phyloP scores from a whole-genome alignment of 2,888 invertebrate genomes.

The Tetragonula carbonaria region DNA sequence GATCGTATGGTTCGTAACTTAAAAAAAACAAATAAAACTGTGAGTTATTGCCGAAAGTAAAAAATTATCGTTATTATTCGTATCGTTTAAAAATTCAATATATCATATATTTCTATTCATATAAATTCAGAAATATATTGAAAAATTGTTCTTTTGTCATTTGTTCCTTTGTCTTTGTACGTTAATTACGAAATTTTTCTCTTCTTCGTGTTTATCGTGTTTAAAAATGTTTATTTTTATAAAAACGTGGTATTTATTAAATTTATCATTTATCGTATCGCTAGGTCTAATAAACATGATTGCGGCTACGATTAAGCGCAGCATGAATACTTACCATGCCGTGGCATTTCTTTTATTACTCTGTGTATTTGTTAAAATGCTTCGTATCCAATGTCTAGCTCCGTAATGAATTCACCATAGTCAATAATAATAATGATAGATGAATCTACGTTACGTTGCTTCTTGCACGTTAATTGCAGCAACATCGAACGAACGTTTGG shows the following conservation, averaged over 20 bases:
- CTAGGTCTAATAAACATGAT: background rate
- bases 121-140: background rate
- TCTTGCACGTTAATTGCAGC: background rate
- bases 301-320: background rate
- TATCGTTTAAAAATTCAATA: background rate
- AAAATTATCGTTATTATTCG: background rate
- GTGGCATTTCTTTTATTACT: conserved; percentile 49
- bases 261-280: background rate
- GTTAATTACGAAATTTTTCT: background rate
- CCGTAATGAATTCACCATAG: background rate
- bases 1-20: background rate
- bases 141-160: background rate
- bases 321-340: conserved; percentile 38
- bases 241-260: background rate
- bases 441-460: background rate
- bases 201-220: background rate
- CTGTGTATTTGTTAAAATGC: conserved; percentile 15
- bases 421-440: background rate
- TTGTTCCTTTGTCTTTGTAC: background rate
- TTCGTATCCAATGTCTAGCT: conserved; percentile 15
- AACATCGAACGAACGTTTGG: conserved; percentile 16
- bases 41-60: background rate
- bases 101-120: background rate
- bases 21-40: background rate
- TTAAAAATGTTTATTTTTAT: background rate